Evolutionary conservation across 2,888 invertebrate species (phyloP).

Genomic region (Cordylochernes scorpioides): DNA sequence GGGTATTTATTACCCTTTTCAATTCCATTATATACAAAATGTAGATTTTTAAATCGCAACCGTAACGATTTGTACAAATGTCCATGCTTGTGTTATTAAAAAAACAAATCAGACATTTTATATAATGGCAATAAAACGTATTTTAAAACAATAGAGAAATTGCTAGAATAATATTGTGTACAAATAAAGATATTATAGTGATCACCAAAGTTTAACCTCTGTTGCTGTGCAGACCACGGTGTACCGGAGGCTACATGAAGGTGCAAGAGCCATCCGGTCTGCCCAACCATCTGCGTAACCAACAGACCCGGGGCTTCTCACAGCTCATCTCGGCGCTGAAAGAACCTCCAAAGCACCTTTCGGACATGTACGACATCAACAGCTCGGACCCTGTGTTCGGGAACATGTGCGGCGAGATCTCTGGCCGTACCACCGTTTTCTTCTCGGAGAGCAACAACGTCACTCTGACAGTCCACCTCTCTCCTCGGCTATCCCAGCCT

Average conservation of each 20-base stretch:
- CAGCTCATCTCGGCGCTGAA: conserved; percentile 12
- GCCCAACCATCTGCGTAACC: conserved; percentile 7
- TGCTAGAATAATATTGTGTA: too few relatives aligned
- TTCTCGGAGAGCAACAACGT: conserved; percentile 39
- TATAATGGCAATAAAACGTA: too few relatives aligned
- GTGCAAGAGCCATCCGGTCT: conserved; percentile 9
- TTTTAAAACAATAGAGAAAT: too few relatives aligned
- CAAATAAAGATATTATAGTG: too few relatives aligned
- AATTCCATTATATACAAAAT: too few relatives aligned
- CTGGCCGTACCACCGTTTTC: conserved; percentile 10
- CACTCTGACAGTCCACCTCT: conserved; percentile 37
- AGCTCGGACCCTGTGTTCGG: conserved; percentile 9
- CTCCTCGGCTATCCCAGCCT: conserved; percentile 33
- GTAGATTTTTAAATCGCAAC: too few relatives aligned
- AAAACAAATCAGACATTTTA: too few relatives aligned
- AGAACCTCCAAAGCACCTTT: conserved; percentile 9
- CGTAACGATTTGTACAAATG: too few relatives aligned
- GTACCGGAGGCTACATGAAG: conserved; percentile 8
- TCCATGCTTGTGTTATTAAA: too few relatives aligned
- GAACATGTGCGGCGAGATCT: conserved; percentile 10
- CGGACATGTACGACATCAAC: conserved; percentile 8
- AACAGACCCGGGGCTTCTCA: conserved; percentile 12
- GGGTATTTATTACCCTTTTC: too few relatives aligned
- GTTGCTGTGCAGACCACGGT: too few relatives aligned
- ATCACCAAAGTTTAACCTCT: too few relatives aligned